Evolutionary conservation across 2,113 vertebrate genomes (phyloP), one percentile per base, ranked within the genome.

Genomic region (Onychostruthus taczanowskii): DNA sequence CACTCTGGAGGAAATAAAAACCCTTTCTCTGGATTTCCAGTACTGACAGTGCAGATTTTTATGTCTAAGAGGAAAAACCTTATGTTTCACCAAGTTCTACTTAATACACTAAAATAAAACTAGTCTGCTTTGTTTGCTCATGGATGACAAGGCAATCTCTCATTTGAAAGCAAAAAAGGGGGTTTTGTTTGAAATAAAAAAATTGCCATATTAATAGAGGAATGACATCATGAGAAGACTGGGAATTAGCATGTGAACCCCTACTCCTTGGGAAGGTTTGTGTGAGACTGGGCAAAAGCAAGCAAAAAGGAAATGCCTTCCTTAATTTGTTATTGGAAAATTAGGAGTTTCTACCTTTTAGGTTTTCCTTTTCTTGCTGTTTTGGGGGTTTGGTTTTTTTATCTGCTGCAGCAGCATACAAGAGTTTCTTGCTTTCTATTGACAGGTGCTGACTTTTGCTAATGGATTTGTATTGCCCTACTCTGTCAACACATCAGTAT

Each of bases 401-500:
- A 55, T 78, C 62, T 72, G 31, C 52, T 81, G 30, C 85, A 75
- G 44, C 33, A 89, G 52, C 4, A 2, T 64, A 18, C 20, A 77
- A 52, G 35, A 56, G 9, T 87, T 93, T 87, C 44, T 49, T 68
- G 6, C 79, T 87, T 94, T 84, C 61, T 90, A 1, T n/a, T 94
- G 82, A 59, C 59, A 94, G 56, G 68, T 53, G 83, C 67, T 95
- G 93, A 84, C 64, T 90, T 90, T 90, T 87, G 64, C 67, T 92
- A 96, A 93, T 90, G 76, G 86, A 82, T 90, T 82, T 87, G 62
- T 94, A 72, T 55, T 82, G 58, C 33, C 53, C 27, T 41, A 30
- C 26, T 80, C 87, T 93, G 88, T 96, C 95, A 96, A 93, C 90
- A 94, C 76, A 78, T 69, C 64, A 18, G 41, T 87, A 53, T 84